phyloP scores from a whole-genome alignment of 2,797 vertebrate species.

The Lithobates pipiens region DNA sequence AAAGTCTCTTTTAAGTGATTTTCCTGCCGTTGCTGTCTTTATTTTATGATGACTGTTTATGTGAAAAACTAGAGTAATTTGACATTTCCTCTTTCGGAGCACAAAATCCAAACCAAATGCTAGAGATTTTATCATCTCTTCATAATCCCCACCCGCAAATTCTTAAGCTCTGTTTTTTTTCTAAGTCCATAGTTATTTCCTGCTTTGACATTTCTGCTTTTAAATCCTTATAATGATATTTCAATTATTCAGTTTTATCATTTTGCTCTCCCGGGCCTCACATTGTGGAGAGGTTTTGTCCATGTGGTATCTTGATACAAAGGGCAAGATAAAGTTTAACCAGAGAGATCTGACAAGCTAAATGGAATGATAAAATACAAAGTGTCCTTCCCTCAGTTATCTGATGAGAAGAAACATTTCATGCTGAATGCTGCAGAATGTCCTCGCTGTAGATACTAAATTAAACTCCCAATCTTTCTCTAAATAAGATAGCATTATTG shows the following conservation, averaged over 20 bases:
- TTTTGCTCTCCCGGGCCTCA: not conserved
- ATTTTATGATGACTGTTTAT: slow-evolving; percentile 35
- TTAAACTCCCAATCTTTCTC: not conserved
- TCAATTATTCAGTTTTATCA: slow-evolving; percentile 39
- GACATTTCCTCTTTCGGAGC: slow-evolving; percentile 38
- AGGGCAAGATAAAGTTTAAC: not conserved
- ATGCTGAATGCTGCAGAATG: no score
- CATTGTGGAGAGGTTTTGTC: not conserved
- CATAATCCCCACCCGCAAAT: slow-evolving; percentile 49
- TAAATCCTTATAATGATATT: slow-evolving; percentile 53
- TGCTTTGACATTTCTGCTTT: slow-evolving; percentile 55
- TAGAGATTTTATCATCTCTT: slow-evolving; percentile 53
- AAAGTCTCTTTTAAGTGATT: not conserved
- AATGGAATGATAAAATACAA: not conserved
- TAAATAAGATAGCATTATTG: not conserved
- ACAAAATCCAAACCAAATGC: slow-evolving; percentile 49
- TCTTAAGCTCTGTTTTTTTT: slow-evolving; percentile 55
- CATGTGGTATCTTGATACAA: slow-evolving; percentile 4
- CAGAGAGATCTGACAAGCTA: not conserved
- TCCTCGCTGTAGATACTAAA: not conserved
- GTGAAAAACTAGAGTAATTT: slow-evolving; percentile 39
- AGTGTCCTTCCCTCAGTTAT: not conserved
- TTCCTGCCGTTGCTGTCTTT: not conserved
- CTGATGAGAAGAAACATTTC: not conserved
- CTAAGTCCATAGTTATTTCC: slow-evolving; percentile 53